Conservation (phyloP, 2,113 vertebrate genomes). For the Peromyscus maniculatus region DNA sequence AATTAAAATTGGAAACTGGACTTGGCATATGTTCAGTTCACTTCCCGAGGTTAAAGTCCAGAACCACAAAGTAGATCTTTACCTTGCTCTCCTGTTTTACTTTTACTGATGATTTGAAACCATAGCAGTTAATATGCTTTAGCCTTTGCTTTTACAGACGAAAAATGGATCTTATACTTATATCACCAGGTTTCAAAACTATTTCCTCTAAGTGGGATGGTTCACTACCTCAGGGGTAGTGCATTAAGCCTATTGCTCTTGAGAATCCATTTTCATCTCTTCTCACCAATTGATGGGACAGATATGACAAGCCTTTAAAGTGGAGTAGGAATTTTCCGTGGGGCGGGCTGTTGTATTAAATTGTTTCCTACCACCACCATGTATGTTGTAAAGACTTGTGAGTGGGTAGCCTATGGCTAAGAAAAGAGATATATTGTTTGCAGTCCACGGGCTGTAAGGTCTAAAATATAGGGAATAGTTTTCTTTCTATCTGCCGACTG, state of each 20-base stretch:
- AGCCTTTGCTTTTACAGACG: conserved; percentile 70
- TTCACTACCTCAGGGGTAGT: conserved; percentile 84
- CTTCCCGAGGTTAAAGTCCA: conserved; percentile 62
- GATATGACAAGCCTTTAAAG: conserved; percentile 84
- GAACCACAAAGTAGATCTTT: conserved; percentile 57
- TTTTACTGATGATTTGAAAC: conserved; percentile 79
- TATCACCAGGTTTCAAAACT: conserved; percentile 74
- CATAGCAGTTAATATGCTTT: conserved; percentile 66
- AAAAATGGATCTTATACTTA: conserved; percentile 79
- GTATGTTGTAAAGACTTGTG: conserved; percentile 80
- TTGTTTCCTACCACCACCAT: conserved; percentile 77
- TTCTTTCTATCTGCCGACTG: conserved; percentile 69
- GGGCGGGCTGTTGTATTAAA: conserved; percentile 80
- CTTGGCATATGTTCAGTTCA: conserved; percentile 40
- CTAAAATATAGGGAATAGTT: conserved; percentile 77
- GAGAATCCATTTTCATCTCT: conserved; percentile 85
- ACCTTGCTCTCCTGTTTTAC: conserved; percentile 72
- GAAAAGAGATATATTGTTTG: conserved; percentile 80
- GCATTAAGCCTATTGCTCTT: conserved; percentile 83
- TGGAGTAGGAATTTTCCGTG: conserved; percentile 83
- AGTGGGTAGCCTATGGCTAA: conserved; percentile 77
- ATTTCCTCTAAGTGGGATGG: conserved; percentile 79
- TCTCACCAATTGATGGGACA: conserved; percentile 83
- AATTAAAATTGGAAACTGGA: conserved; percentile 62
- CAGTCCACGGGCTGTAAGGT: conserved; percentile 70